Evolutionary conservation across 2,888 invertebrate species (phyloP).

Genomic region (Neoascia interrupta): DNA sequence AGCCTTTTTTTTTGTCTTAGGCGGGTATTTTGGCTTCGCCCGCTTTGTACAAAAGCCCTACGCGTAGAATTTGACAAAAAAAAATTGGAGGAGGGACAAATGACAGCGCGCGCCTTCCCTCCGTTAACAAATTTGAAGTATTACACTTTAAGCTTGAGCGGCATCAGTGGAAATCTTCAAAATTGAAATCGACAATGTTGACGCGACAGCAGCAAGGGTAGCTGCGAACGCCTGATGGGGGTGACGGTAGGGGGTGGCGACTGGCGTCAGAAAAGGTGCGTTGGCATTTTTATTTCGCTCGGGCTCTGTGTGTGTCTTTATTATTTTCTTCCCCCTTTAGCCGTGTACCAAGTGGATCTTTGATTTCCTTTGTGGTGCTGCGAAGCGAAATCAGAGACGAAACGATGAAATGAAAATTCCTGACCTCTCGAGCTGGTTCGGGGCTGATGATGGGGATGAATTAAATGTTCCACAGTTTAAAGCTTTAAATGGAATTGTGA

Average conservation of each 20-base stretch:
- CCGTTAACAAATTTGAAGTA: slow-evolving; percentile 44
- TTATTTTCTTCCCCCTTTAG: slow-evolving; percentile 19
- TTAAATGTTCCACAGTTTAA: background rate
- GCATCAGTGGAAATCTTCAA: slow-evolving; percentile 31
- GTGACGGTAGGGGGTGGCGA: background rate
- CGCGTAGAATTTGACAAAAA: slow-evolving; percentile 10
- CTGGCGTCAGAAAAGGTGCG: slow-evolving; percentile 40
- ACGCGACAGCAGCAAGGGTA: slow-evolving; percentile 3
- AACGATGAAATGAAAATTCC: slow-evolving; percentile 44
- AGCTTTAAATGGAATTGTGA: slow-evolving; percentile 15
- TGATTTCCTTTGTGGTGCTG: slow-evolving; percentile 39
- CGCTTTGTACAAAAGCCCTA: slow-evolving; percentile 9
- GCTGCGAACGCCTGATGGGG: background rate
- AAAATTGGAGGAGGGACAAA: slow-evolving; percentile 3
- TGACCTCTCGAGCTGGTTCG: slow-evolving; percentile 11
- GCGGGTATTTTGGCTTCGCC: slow-evolving; percentile 1
- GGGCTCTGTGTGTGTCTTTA: slow-evolving; percentile 20
- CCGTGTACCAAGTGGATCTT: slow-evolving; percentile 13
- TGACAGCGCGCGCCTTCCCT: slow-evolving; percentile 11
- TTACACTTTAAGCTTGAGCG: slow-evolving; percentile 46
- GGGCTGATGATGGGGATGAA: background rate
- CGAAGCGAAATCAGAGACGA: slow-evolving; percentile 37
- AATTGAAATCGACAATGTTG: slow-evolving; percentile 52
- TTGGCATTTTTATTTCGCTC: slow-evolving; percentile 53
- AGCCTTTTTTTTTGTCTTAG: background rate